Evolutionary conservation across 1,140 invertebrate genomes (phyloP), one percentile per base, ranked within the genome.

Genomic region (Drosophila pseudoananassae): DNA sequence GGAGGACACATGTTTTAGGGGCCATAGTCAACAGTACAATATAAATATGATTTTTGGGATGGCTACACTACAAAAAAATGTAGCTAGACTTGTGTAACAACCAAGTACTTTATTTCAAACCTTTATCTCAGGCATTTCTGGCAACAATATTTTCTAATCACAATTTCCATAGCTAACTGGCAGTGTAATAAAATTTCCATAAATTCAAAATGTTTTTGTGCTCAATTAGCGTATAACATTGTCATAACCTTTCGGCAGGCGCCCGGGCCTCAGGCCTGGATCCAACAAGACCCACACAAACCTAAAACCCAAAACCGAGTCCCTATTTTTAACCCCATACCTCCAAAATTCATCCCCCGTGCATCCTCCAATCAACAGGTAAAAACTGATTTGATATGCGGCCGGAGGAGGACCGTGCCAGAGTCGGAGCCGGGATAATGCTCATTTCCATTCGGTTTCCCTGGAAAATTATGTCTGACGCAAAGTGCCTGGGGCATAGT

Each of bases 201-300:
- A 76, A 76, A 73, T 76, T 46, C 52, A 69, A 78, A 68, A 79
- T 79, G 72, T 80, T 80, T 84, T 79, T 76, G 76, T 79, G 81
- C 82, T 70, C 82, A 81, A 85, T 85, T 85, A 85, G 81, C 74
- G 73, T 76, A 74, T 75, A 81, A 85, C 69, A 85, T 85, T 85
- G 77, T 85, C 81, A 66, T 76, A 85, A 75, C 74, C 78, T 78
- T 77, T 65, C 60, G 60, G 43, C 77, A 38, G 77, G 49, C 61
- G 79, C 66, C 69, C 61, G 45, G 59, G 31, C 55, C 54, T 31
- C 31, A 33, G 43, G 25, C 38, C 36, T 27, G 40, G 38, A 33
- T 66, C 58, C 63, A 63, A 31, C 14, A 20, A 29, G 10, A 36
- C 36, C 33, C 14, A 15, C 23, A 29, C 25, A 53, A 12, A 31